Base-by-base conservation (phyloP, 2,113 vertebrate species). In the Hippopotamus amphibius region DNA sequence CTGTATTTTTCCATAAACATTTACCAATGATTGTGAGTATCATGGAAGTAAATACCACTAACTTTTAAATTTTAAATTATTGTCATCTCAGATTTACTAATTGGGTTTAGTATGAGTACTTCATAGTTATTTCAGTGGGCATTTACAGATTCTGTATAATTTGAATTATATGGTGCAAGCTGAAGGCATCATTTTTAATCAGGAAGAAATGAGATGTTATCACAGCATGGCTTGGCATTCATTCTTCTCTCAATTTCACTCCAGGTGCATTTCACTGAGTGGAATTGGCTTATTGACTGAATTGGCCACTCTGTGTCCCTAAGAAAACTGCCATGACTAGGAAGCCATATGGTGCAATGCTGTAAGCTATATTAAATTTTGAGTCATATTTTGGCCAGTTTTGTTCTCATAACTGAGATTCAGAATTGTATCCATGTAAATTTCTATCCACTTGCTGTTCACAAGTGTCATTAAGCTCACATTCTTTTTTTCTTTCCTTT, bases 291-390 rank as follows among this genome's bases (percentile, higher is more conserved):
- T 57, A 13, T 24, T 63, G 59, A 48, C 21, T 65, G 69, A 88
- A 68, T 61, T 95, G 89, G 74, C 74, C 80, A 89, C 33, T 9
- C 50, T 41, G 13, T n/a, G 19, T 95, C 90, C 74, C 71, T 76
- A 48, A 88, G 59, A 87, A 55, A 88, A 69, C 41, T 79, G 71
- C 59, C 61, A 30, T 66, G 92, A 96, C 26, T 66, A 55, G 72
- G 74, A 95, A 96, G 91, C 96, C 97, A 96, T 95, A 96, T 91
- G 96, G 96, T 81, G 9, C 28, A 46, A 87, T 66, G 59, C 80
- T 93, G 28, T 65, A 93, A 94, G 92, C 82, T 81, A 95, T 89
- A 92, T 90, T 93, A 97, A 84, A 94, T 65, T 84, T 46, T 90
- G 80, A 96, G 48, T 95, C 80, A 95, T 80, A 94, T 26, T 90